Conservation (phyloP, 2,888 invertebrate genomes). For the Standfussiana lucernea region DNA sequence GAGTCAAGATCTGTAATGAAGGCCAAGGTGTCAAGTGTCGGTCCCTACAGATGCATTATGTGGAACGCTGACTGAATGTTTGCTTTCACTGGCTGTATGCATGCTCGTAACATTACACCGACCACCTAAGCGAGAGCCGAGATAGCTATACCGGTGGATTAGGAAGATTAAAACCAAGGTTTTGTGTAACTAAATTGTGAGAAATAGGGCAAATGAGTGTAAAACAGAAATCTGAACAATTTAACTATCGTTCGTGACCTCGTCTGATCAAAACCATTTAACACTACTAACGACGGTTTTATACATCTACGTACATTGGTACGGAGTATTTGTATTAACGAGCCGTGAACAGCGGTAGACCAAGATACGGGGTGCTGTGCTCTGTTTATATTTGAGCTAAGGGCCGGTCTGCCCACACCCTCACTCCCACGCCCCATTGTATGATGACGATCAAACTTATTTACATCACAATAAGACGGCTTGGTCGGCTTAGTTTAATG, state of each 20-base stretch:
- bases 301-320: conserved; percentile 45
- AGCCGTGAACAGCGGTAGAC: conserved; percentile 70
- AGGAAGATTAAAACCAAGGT: conserved; percentile 34
- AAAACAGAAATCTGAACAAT: conserved; percentile 4
- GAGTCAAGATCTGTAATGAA: conserved; percentile 75
- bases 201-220: conserved; percentile 5
- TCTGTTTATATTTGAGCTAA: conserved; percentile 81
- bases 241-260: conserved; percentile 32
- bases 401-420: conserved; percentile 83
- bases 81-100: conserved; percentile 87
- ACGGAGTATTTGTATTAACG: conserved; percentile 60
- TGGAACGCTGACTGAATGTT: conserved; percentile 84
- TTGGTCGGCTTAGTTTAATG: conserved; percentile 78
- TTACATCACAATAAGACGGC: conserved; percentile 88
- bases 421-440: conserved; percentile 84
- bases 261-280: conserved; percentile 38
- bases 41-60: conserved; percentile 83
- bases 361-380: conserved; percentile 74
- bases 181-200: not conserved
- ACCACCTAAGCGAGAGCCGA: conserved; percentile 72
- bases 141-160: conserved; percentile 67
- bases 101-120: conserved; percentile 86
- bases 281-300: conserved; percentile 26
- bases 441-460: conserved; percentile 87
- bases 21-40: conserved; percentile 87